These are phyloP conservation scores for Paguma larvata DNA, from an alignment of 2,797 vertebrate genomes.

Conservation along the genomic window DNA sequence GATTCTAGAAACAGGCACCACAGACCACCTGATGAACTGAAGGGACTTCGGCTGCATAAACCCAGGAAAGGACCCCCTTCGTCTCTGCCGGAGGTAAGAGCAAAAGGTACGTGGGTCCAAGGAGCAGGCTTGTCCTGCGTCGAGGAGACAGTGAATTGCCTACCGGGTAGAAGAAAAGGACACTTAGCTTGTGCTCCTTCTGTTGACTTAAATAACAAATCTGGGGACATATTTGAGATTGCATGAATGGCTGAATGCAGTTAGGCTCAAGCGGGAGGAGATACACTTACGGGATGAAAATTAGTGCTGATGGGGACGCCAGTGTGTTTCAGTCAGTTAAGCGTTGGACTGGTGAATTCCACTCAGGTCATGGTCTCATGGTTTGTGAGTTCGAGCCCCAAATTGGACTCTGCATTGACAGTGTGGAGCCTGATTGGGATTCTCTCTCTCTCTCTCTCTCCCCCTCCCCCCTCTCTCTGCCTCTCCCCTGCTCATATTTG, in stretches of 20 bases:
- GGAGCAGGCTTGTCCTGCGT: neutral
- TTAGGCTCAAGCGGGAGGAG: neutral
- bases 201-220: neutral
- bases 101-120: neutral
- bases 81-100: slow-evolving; percentile 47
- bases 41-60: neutral
- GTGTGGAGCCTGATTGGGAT: no score
- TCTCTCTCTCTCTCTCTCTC: no score
- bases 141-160: neutral
- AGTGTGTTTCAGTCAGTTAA: no score
- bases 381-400: no score
- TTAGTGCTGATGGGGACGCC: neutral
- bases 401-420: no score
- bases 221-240: neutral
- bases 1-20: neutral
- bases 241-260: neutral
- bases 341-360: no score
- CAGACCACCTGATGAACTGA: neutral
- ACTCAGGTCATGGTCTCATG: no score
- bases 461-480: no score
- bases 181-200: neutral
- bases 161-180: neutral
- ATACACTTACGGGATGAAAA: neutral
- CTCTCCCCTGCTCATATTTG: no score
- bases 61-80: neutral